phyloP scores from a whole-genome alignment of 1,140 invertebrate species.

The Hycleus phaleratus region DNA sequence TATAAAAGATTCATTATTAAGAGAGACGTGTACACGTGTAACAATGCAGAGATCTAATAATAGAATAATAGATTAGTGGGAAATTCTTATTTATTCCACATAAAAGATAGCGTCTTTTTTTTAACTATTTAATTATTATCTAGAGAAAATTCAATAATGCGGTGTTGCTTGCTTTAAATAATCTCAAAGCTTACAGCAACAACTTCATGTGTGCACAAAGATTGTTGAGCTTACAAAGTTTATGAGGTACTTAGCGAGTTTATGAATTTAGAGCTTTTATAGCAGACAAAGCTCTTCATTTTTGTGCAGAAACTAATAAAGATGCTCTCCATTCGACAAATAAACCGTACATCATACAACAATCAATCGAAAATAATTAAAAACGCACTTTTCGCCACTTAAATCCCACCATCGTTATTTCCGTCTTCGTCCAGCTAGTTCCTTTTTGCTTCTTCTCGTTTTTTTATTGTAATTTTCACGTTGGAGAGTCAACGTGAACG shows the following conservation, averaged over 20 bases:
- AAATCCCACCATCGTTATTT: no score
- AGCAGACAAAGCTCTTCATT: constrained; percentile 10
- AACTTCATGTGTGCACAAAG: constrained; percentile 12
- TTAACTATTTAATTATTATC: no score
- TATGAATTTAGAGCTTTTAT: constrained; percentile 21
- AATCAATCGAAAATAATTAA: no score
- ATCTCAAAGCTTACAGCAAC: constrained; percentile 3
- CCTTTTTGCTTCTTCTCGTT: not conserved
- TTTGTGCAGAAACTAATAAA: constrained; percentile 11
- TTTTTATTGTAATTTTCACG: not conserved
- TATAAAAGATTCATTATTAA: constrained; percentile 10
- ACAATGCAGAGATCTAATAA: no score
- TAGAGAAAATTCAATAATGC: constrained; percentile 4
- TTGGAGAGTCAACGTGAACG: not conserved
- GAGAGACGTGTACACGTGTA: not conserved
- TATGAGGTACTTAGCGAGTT: constrained; percentile 20
- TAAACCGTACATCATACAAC: no score
- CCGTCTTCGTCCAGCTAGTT: no score
- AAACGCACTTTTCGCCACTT: no score
- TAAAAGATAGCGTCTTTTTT: no score
- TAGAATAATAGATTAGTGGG: no score
- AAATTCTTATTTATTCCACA: no score
- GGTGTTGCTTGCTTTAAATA: constrained; percentile 5
- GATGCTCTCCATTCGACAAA: constrained; percentile 3
- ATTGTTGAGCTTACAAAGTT: constrained; percentile 21